Conservation (phyloP, 2,113 vertebrate species). For the Gorsachius goisagi region DNA sequence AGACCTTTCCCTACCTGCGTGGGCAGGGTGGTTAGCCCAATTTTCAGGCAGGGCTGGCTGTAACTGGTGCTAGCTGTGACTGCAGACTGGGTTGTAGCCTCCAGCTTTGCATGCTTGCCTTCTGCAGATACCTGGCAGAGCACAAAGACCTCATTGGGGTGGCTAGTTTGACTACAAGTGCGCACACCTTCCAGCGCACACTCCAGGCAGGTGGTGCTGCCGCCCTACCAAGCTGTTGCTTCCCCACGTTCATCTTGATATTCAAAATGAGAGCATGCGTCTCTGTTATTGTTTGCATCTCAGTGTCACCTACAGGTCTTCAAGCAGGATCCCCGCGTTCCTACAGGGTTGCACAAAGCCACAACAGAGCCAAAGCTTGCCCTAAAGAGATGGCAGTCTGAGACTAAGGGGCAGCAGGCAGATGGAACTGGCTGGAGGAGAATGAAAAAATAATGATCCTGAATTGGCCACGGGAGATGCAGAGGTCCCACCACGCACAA, state of each 20-base stretch:
- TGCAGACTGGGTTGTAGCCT: not conserved
- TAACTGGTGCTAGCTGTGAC: not conserved
- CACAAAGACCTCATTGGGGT: not conserved
- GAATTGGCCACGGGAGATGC: not conserved
- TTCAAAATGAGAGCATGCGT: not conserved
- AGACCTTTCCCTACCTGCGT: accelerated
- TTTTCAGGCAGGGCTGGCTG: not conserved
- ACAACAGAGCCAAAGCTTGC: not conserved
- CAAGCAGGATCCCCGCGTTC: not conserved
- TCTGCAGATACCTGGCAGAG: not conserved
- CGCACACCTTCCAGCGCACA: not conserved
- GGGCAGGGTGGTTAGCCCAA: not conserved
- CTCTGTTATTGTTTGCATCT: not conserved
- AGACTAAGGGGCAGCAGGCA: not conserved
- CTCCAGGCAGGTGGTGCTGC: not conserved
- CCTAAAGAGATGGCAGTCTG: not conserved
- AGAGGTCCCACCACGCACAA: not conserved
- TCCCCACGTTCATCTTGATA: not conserved
- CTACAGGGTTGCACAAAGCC: not conserved
- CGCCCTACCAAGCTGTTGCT: not conserved
- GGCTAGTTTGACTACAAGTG: not conserved
- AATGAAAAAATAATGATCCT: not conserved
- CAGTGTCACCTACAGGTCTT: not conserved
- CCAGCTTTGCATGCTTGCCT: not conserved
- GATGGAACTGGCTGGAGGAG: not conserved